Evolutionary conservation across 2,888 invertebrate species (phyloP).

Genomic region (Listrodromus nycthemerus): DNA sequence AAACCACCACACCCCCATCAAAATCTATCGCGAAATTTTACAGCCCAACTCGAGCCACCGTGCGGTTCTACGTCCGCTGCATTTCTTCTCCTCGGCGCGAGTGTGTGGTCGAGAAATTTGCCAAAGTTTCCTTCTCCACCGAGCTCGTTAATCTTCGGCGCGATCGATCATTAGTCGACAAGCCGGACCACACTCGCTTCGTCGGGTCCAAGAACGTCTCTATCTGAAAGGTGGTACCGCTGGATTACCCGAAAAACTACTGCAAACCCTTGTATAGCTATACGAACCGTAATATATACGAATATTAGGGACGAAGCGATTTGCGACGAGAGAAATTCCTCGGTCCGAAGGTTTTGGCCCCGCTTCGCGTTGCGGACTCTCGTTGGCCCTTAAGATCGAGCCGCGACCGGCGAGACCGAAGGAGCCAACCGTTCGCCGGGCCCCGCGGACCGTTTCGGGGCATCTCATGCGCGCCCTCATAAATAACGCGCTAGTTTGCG

Average conservation of each 20-base stretch:
- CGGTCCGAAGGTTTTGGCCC: conserved; percentile 3
- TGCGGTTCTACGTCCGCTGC: conserved; percentile 9
- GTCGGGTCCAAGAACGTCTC: conserved; percentile 69
- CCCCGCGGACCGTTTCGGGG: conserved; percentile 20
- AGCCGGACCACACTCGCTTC: conserved; percentile 60
- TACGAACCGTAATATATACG: not conserved
- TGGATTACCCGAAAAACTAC: conserved; percentile 5
- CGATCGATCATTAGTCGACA: conserved; percentile 63
- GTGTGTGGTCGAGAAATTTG: conserved; percentile 64
- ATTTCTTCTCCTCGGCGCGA: conserved; percentile 33
- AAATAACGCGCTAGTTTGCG: conserved; percentile 79
- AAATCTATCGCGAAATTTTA: conserved; percentile 7
- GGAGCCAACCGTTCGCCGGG: not conserved
- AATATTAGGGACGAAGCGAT: conserved; percentile 69
- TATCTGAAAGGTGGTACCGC: conserved; percentile 45
- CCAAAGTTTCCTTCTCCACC: conserved; percentile 43
- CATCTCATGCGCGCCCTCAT: conserved; percentile 72
- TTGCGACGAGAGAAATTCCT: conserved; percentile 35
- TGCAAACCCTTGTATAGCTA: not conserved
- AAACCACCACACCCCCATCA: conserved; percentile 14
- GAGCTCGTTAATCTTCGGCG: conserved; percentile 60
- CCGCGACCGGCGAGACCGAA: not conserved
- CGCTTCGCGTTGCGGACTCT: conserved; percentile 5
- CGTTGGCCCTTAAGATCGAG: not conserved
- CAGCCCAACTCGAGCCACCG: conserved; percentile 14